phyloP scores from a whole-genome alignment of 2,888 invertebrate species.

The Caenorhabditis imperialis region DNA sequence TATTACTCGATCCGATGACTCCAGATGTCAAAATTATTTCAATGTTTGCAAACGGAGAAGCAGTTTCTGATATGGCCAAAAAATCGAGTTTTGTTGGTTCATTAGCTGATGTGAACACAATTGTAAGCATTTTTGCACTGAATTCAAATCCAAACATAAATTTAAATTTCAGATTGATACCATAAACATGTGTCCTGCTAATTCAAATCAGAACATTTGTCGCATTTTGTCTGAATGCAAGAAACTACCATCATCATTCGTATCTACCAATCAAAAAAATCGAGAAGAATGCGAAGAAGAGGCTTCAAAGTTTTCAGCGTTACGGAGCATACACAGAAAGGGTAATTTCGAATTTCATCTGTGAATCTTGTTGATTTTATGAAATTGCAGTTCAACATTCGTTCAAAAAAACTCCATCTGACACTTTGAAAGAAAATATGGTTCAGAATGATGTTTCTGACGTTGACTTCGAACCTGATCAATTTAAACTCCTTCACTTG shows the following conservation, averaged over 20 bases:
- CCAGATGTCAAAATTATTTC: conserved; percentile 42
- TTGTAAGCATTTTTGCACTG: too few relatives aligned
- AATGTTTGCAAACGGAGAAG: conserved; percentile 6
- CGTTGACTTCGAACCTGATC: too few relatives aligned
- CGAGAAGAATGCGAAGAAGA: conserved; percentile 2
- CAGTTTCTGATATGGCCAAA: conserved; percentile 17
- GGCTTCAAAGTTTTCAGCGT: conserved; percentile 22
- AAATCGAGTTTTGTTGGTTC: conserved; percentile 62
- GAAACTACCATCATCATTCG: conserved; percentile 34
- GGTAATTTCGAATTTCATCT: too few relatives aligned
- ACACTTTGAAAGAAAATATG: background rate
- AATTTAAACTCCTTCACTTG: too few relatives aligned
- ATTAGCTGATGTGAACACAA: conserved; percentile 65
- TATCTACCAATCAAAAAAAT: conserved; percentile 5
- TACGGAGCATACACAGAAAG: conserved; percentile 32
- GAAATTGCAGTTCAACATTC: conserved; percentile 39
- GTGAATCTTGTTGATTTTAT: background rate
- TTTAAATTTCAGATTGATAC: conserved; percentile 34
- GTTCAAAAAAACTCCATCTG: conserved; percentile 10
- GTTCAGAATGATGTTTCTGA: too few relatives aligned
- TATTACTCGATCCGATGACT: conserved; percentile 30
- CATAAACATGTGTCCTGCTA: background rate
- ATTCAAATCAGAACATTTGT: background rate
- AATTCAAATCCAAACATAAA: too few relatives aligned
- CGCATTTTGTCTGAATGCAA: conserved; percentile 22